Evolutionary conservation across 2,888 invertebrate genomes (phyloP).

Genomic region (Euclidia mi): DNA sequence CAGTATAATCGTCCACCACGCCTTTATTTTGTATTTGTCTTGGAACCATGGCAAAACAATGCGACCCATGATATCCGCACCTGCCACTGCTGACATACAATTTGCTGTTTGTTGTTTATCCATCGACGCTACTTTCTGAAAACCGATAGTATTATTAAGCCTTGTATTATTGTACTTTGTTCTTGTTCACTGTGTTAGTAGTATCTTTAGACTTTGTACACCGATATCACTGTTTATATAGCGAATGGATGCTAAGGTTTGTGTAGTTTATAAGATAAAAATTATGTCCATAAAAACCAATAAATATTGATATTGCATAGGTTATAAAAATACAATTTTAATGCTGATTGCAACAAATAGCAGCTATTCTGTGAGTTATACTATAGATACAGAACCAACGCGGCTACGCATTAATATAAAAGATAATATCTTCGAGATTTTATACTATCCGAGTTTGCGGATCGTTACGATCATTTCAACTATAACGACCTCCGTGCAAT

Average conservation of each 20-base stretch:
- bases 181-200: not conserved
- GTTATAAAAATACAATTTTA: too few species aligned
- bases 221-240: not conserved
- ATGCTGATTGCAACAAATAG: too few species aligned
- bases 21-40: constrained; percentile 90
- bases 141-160: constrained; percentile 26
- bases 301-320: too few species aligned
- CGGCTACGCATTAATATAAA: too few species aligned
- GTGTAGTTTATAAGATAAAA: too few species aligned
- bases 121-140: constrained; percentile 78
- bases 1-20: constrained; percentile 91
- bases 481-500: too few species aligned
- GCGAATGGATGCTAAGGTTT: not conserved
- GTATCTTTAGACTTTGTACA: constrained; percentile 2
- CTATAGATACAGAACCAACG: too few species aligned
- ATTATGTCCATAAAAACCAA: too few species aligned
- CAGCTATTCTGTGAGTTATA: too few species aligned
- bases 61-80: constrained; percentile 92
- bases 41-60: constrained; percentile 91
- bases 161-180: not conserved
- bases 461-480: too few species aligned
- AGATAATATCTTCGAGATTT: too few species aligned
- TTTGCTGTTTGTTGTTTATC: constrained; percentile 90
- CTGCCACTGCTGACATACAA: constrained; percentile 93
- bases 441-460: too few species aligned